Evolutionary conservation across 2,113 vertebrate genomes (phyloP).

Genomic region (Mystacornis crossleyi): DNA sequence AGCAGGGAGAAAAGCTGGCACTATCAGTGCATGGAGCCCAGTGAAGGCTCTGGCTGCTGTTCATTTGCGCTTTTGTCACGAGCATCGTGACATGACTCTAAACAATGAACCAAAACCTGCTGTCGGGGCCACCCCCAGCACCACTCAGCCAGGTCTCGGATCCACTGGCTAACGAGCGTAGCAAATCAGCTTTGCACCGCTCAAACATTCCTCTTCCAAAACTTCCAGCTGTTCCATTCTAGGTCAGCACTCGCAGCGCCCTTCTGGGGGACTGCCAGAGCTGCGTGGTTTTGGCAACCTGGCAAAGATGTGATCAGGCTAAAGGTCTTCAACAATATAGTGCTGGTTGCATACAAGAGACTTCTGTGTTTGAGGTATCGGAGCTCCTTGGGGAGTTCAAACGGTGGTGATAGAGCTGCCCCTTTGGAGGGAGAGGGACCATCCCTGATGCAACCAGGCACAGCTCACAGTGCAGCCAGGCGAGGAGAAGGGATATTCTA

Average conservation of each 20-base stretch:
- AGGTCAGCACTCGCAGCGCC: not conserved
- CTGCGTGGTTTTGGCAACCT: not conserved
- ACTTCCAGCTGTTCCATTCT: conserved; percentile 53
- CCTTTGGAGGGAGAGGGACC: not conserved
- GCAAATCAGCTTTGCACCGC: conserved; percentile 41
- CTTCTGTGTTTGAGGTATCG: not conserved
- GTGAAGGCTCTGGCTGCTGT: not conserved
- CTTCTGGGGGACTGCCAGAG: not conserved
- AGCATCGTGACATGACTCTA: not conserved
- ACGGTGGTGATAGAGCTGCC: not conserved
- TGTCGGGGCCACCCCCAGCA: not conserved
- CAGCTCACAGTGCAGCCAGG: not conserved
- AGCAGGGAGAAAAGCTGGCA: not conserved
- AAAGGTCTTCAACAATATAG: not conserved
- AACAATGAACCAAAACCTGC: conserved; percentile 24
- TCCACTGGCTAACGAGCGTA: not conserved
- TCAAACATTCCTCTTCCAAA: conserved; percentile 24
- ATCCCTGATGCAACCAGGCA: not conserved
- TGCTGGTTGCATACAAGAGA: not conserved
- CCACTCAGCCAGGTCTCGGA: conserved; percentile 5
- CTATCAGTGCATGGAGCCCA: fast-evolving
- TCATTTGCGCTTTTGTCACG: not conserved
- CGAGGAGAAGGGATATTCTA: not conserved
- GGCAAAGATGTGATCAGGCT: not conserved
- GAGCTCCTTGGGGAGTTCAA: not conserved